Percentiles rank a stretch among this genome's conserved stretches.
These are phyloP conservation scores for Macrosiphum euphorbiae DNA, from an alignment of 2,888 invertebrate species.

Conservation along the genomic window DNA sequence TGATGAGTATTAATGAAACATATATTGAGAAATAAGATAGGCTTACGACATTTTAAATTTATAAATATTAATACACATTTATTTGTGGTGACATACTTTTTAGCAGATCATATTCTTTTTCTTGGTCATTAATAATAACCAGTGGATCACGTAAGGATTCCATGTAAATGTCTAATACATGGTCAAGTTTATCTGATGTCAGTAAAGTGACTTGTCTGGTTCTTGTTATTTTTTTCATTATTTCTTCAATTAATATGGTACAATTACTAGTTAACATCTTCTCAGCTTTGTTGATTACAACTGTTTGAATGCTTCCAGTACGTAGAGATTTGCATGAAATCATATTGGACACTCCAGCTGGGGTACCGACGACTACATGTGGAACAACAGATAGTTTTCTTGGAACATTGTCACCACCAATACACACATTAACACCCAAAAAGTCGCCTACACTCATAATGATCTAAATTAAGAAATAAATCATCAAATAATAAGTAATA, in stretches of 20 bases:
- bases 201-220: slow-evolving; percentile 54
- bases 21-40: background rate
- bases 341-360: slow-evolving; percentile 37
- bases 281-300: slow-evolving; percentile 40
- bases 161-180: slow-evolving; percentile 41
- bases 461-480: background rate
- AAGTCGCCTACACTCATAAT: slow-evolving; percentile 41
- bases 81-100: slow-evolving; percentile 20
- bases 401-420: slow-evolving; percentile 56
- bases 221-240: background rate
- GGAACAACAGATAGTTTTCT: slow-evolving; percentile 46
- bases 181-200: slow-evolving; percentile 37
- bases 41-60: background rate
- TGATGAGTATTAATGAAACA: background rate
- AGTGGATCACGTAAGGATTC: slow-evolving; percentile 33
- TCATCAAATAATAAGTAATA: background rate
- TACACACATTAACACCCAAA: slow-evolving; percentile 42
- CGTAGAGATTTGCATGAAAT: slow-evolving; percentile 41
- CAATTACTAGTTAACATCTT: slow-evolving; percentile 22
- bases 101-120: background rate
- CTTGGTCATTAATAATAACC: slow-evolving; percentile 39
- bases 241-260: background rate
- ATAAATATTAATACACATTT: background rate
- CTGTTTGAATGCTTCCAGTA: slow-evolving; percentile 23
- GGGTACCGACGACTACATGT: slow-evolving; percentile 50